These are phyloP conservation scores for Scaptomyza tumidula DNA, from an alignment of 2,888 invertebrate genomes.

Conservation along the genomic window DNA sequence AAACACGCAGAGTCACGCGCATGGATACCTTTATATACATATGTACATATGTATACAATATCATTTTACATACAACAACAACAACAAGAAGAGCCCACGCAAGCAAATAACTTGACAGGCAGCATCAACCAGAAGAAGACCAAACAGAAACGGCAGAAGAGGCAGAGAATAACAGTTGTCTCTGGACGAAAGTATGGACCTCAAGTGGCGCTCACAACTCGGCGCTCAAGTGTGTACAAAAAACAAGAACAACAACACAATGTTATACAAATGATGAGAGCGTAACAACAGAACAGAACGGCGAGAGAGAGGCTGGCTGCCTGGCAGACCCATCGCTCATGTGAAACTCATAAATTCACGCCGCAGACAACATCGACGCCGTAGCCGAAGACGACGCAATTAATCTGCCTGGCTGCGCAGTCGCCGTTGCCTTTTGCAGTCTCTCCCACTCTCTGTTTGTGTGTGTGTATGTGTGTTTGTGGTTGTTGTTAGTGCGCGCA, in stretches of 20 bases:
- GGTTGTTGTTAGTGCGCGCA: constrained; percentile 35
- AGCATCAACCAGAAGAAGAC: constrained; percentile 1
- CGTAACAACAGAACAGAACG: constrained; percentile 9
- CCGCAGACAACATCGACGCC: constrained; percentile 42
- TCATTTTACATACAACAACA: constrained; percentile 47
- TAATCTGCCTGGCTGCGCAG: constrained; percentile 66
- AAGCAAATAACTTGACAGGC: constrained; percentile 1
- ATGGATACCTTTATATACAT: constrained; percentile 5
- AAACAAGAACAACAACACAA: constrained; percentile 4
- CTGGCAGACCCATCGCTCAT: constrained; percentile 64
- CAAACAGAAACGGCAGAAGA: neutral
- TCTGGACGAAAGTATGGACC: constrained; percentile 26
- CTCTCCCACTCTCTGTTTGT: neutral
- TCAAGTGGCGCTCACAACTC: constrained; percentile 72
- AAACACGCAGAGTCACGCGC: neutral
- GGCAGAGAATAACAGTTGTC: constrained; percentile 11
- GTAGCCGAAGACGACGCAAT: constrained; percentile 60
- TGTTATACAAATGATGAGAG: constrained; percentile 17
- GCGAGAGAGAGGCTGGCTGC: constrained; percentile 3
- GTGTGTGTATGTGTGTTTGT: neutral
- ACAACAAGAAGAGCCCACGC: constrained; percentile 69
- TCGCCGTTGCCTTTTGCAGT: constrained; percentile 15
- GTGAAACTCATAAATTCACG: constrained; percentile 78
- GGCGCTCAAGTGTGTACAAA: constrained; percentile 46
- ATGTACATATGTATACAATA: constrained; percentile 34